These are phyloP conservation scores for Ceyx erithaca DNA, from an alignment of 2,797 vertebrate genomes.

Conservation along the genomic window DNA sequence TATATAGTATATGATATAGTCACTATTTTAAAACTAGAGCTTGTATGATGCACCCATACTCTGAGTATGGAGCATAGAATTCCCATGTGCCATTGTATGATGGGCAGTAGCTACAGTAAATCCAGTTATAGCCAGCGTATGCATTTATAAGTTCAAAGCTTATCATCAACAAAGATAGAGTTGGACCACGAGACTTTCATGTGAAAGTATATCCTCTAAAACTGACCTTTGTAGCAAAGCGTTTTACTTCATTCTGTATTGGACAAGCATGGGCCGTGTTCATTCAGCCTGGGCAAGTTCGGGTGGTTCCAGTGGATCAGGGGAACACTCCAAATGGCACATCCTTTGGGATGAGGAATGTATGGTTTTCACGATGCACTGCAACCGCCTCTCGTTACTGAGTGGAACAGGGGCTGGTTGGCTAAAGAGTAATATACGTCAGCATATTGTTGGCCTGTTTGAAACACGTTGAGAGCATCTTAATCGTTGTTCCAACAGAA, in stretches of 20 bases:
- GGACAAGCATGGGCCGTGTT: slow-evolving; percentile 67
- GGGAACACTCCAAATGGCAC: slow-evolving; percentile 70
- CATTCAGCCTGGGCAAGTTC: slow-evolving; percentile 65
- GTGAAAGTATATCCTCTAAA: slow-evolving; percentile 75
- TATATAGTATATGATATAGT: slow-evolving; percentile 64
- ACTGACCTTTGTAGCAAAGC: slow-evolving; percentile 77
- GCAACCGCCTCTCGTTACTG: slow-evolving; percentile 65
- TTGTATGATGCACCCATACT: slow-evolving; percentile 63
- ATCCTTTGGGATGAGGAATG: slow-evolving; percentile 64
- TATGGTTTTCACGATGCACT: slow-evolving; percentile 71
- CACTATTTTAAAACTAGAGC: slow-evolving; percentile 62
- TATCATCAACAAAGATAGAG: slow-evolving; percentile 71
- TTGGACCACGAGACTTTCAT: slow-evolving; percentile 71
- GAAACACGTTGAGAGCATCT: slow-evolving; percentile 73
- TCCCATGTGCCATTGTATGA: slow-evolving; percentile 69
- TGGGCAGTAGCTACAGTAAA: slow-evolving; percentile 60
- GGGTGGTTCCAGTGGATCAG: slow-evolving; percentile 71
- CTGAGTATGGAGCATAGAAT: slow-evolving; percentile 57
- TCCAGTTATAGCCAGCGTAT: slow-evolving; percentile 66
- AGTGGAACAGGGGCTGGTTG: slow-evolving; percentile 72
- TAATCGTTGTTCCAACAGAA: slow-evolving; percentile 74
- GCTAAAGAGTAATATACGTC: slow-evolving; percentile 76
- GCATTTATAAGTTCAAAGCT: slow-evolving; percentile 66
- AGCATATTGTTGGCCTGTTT: slow-evolving; percentile 78
- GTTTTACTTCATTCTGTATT: slow-evolving; percentile 76